phyloP scores from a whole-genome alignment of 2,797 vertebrate genomes.

The Pseudomugil tenellus region DNA sequence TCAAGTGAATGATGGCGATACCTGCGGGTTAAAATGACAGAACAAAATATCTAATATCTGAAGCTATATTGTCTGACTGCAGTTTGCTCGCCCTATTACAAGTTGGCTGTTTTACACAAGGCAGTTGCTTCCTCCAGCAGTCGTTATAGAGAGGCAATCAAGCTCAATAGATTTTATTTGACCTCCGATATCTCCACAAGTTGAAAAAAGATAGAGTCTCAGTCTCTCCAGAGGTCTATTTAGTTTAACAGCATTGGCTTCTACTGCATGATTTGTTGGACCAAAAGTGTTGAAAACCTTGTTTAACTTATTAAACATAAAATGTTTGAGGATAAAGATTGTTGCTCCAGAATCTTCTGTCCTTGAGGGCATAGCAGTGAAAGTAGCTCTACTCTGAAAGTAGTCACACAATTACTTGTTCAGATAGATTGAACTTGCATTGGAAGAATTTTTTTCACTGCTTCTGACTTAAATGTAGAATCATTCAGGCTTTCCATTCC shows the following conservation, averaged over 20 bases:
- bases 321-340: constrained; percentile 31
- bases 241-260: constrained; percentile 42
- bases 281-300: constrained; percentile 33
- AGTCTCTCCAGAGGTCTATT: constrained; percentile 49
- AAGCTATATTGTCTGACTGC: constrained; percentile 34
- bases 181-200: constrained; percentile 59
- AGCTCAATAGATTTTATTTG: constrained; percentile 67
- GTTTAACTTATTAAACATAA: constrained; percentile 55
- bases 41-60: constrained; percentile 46
- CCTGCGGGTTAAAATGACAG: constrained; percentile 35
- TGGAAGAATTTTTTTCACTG: constrained; percentile 11
- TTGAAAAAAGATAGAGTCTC: constrained; percentile 44
- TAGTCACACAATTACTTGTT: constrained; percentile 30
- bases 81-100: constrained; percentile 27
- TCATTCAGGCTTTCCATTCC: constrained; percentile 40
- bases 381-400: constrained; percentile 42
- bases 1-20: constrained; percentile 37
- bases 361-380: constrained; percentile 41
- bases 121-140: constrained; percentile 38
- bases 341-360: constrained; percentile 51
- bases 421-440: constrained; percentile 35
- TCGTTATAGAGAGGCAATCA: constrained; percentile 49
- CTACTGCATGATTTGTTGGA: constrained; percentile 29
- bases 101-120: constrained; percentile 42
- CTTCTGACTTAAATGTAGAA: constrained; percentile 33